Conservation (phyloP, 2,797 vertebrate species). For the Podargus strigoides region DNA sequence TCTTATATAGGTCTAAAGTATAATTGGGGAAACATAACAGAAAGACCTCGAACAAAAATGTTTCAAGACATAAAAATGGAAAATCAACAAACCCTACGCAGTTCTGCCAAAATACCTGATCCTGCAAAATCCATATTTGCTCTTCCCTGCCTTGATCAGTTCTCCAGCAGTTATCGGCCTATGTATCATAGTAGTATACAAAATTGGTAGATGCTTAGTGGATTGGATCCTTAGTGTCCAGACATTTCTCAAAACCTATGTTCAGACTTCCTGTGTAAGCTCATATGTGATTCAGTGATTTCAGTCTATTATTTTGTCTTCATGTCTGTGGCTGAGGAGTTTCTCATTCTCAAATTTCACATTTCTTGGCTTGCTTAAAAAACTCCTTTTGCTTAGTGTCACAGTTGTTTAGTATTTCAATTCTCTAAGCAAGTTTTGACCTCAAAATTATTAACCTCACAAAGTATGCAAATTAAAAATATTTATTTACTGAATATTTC, state of each 20-base stretch:
- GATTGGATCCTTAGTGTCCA: neutral
- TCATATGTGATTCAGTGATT: neutral
- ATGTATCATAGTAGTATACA: neutral
- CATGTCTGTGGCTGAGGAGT: neutral
- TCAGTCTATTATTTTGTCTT: neutral
- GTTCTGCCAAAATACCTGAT: neutral
- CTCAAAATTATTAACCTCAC: neutral
- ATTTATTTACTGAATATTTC: neutral
- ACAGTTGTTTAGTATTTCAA: neutral
- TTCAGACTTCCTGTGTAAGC: neutral
- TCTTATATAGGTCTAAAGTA: neutral
- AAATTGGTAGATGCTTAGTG: neutral
- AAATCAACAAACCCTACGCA: neutral
- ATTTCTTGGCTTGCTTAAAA: neutral
- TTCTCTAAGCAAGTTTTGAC: neutral
- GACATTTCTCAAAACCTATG: neutral
- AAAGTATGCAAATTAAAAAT: neutral
- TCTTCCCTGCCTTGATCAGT: neutral
- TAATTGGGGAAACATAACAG: neutral
- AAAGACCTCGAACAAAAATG: neutral
- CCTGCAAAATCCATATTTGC: neutral
- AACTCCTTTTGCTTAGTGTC: neutral
- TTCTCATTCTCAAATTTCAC: neutral
- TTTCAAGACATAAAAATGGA: neutral
- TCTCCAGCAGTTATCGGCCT: neutral